Conservation (phyloP, 2,888 invertebrate genomes). For the Chaetogeoica ovagalla region DNA sequence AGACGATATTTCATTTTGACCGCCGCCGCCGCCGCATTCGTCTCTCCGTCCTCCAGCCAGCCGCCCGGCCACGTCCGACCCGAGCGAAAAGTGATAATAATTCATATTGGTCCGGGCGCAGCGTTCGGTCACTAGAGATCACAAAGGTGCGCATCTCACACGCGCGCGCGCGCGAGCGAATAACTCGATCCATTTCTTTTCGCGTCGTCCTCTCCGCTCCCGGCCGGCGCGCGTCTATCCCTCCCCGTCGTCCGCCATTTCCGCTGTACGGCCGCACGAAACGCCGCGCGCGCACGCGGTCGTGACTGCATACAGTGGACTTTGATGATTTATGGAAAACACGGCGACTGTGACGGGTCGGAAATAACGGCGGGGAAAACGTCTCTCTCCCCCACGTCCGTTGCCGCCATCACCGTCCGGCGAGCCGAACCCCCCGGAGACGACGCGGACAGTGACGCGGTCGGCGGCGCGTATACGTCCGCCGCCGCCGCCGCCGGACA, state of each 20-base stretch:
- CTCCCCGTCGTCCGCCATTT: neutral
- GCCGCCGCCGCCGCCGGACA: conserved; percentile 44
- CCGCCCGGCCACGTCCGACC: neutral
- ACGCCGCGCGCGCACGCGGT: neutral
- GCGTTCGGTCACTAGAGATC: conserved; percentile 51
- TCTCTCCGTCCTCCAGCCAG: neutral
- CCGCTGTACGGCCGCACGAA: too few relatives aligned
- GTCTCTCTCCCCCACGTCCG: neutral
- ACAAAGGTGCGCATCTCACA: conserved; percentile 31
- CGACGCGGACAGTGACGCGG: neutral
- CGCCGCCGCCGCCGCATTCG: neutral
- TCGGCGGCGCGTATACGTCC: neutral
- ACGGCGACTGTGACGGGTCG: conserved; percentile 44
- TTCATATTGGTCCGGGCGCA: conserved; percentile 49
- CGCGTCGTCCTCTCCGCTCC: neutral
- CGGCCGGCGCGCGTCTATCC: neutral
- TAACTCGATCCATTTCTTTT: conserved; percentile 51
- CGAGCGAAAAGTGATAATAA: conserved; percentile 52
- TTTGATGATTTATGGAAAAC: conserved; percentile 52
- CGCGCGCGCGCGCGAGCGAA: neutral
- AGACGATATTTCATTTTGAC: conserved; percentile 52
- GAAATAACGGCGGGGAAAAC: conserved; percentile 25
- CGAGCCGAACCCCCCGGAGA: conserved; percentile 5
- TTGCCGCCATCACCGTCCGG: neutral
- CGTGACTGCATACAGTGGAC: neutral